These are phyloP conservation scores for Crocodylus rhombifer DNA, from an alignment of 2,797 vertebrate genomes.

Conservation along the genomic window DNA sequence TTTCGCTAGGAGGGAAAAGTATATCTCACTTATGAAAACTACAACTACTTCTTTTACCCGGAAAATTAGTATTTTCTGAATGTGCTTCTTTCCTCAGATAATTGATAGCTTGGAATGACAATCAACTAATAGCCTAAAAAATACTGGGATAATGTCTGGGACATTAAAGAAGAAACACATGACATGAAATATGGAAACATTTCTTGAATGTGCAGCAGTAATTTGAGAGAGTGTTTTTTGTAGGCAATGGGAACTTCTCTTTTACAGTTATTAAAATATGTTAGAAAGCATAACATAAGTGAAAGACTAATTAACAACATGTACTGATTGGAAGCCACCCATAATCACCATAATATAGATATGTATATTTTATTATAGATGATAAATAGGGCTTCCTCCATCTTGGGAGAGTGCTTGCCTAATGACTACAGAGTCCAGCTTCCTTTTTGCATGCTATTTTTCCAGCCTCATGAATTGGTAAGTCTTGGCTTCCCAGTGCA, in stretches of 20 bases:
- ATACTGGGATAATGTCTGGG: not conserved
- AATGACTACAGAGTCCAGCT: no score
- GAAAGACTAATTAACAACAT: not conserved
- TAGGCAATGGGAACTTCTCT: not conserved
- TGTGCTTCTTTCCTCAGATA: not conserved
- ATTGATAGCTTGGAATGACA: not conserved
- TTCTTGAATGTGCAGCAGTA: accelerated
- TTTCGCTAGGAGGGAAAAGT: no score
- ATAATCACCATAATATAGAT: not conserved
- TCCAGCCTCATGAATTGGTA: no score
- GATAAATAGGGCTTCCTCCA: no score
- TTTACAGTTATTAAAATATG: not conserved
- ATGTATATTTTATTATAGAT: accelerated
- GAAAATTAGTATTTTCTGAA: not conserved
- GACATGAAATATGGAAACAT: not conserved
- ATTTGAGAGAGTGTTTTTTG: not conserved
- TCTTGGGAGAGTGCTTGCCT: no score
- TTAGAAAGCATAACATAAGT: not conserved
- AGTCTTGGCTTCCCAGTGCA: no score
- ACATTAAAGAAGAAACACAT: not conserved
- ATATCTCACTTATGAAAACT: not conserved
- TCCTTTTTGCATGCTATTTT: no score
- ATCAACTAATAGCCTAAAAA: not conserved
- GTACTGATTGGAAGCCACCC: not conserved
- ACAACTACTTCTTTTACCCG: not conserved